A percentile compares a stretch with the other conserved stretches of the same genome.
phyloP scores from a whole-genome alignment of 1,140 invertebrate genomes.

The Lucilia sericata region DNA sequence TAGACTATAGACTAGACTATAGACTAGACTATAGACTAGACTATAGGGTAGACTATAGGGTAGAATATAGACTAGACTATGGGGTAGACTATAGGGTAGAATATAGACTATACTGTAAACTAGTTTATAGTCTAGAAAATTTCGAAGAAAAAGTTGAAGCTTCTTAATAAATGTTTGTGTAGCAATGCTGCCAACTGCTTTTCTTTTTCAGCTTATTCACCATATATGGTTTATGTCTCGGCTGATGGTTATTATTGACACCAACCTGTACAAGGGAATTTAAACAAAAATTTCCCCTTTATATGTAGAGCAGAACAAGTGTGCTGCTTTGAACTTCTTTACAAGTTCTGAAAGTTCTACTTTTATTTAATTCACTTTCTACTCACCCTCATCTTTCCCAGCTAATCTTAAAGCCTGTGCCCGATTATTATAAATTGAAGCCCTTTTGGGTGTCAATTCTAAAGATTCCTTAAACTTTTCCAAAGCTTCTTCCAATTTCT shows the following conservation, averaged over 20 bases:
- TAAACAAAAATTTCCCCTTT: background rate
- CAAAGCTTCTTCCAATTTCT: slow-evolving; percentile 73
- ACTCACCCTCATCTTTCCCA: slow-evolving; percentile 75
- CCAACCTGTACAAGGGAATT: too few species aligned
- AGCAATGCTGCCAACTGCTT: background rate
- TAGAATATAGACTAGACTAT: too few species aligned
- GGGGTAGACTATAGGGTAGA: too few species aligned
- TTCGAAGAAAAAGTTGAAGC: too few species aligned
- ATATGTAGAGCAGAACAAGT: background rate
- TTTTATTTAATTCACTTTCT: background rate
- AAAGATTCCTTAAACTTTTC: slow-evolving; percentile 74
- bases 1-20: too few species aligned
- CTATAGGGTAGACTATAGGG: too few species aligned
- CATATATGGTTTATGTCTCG: background rate
- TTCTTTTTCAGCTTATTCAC: background rate
- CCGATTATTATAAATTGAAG: slow-evolving; percentile 83
- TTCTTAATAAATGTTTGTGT: too few species aligned
- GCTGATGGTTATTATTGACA: background rate
- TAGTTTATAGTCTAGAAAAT: too few species aligned
- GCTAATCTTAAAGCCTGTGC: slow-evolving; percentile 81
- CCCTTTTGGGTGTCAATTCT: slow-evolving; percentile 69
- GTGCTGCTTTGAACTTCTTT: too few species aligned
- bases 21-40: too few species aligned
- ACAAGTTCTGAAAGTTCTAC: too few species aligned
- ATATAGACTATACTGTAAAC: too few species aligned